Base-by-base conservation (phyloP, 2,888 invertebrate genomes). In the Penaeus monodon region DNA sequence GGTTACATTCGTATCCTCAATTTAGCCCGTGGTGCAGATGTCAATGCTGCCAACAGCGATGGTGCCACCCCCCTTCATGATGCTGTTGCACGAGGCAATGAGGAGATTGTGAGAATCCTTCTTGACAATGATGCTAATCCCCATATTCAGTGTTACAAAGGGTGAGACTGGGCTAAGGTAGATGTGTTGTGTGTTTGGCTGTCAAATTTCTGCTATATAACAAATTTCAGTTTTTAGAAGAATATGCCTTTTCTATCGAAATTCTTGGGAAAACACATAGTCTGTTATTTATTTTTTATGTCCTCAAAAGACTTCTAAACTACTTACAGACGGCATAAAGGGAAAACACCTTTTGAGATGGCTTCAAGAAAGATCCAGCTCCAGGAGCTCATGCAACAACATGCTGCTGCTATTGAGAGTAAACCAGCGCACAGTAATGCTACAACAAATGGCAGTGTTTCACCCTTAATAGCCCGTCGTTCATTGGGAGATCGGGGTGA, bases 1-100 rank as follows among this genome's bases (percentile, higher is more conserved):
- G 17, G 17, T 57, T 57, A 20, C 57, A 17, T 57, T 20, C 57
- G 17, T 20, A 6, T 70, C 33, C 33, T 24, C 33, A 64, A 80
- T 64, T 74, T 80, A 94, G 95, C 94, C 76, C 92, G 94, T 90
- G 94, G 94, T 82, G 94, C 94, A 2, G 92, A 94, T 91, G 93
- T 94, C 24, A 94, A 94, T 92, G 92, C 93, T 64, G 92, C 93
- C 89, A 95, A 95, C 92, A 92, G 93, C 17, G 93, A 93, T 90
- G 94, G 94, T 8, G 94, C 94, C 44, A 94, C 94, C 3, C 94
- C 95, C 4, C 91, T 95, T 70, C 94, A 95, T 90, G 95, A 95
- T 91, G 95, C 95, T 68, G 94, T 95, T 3, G 92, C 92, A 90
- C 92, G 94, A 86, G 94, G 93, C 1, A 93, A 94, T 91, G 91